Percentiles rank a stretch among this genome's conserved stretches.
phyloP scores from a whole-genome alignment of 2,113 vertebrate genomes.

The Toxostoma redivivum region DNA sequence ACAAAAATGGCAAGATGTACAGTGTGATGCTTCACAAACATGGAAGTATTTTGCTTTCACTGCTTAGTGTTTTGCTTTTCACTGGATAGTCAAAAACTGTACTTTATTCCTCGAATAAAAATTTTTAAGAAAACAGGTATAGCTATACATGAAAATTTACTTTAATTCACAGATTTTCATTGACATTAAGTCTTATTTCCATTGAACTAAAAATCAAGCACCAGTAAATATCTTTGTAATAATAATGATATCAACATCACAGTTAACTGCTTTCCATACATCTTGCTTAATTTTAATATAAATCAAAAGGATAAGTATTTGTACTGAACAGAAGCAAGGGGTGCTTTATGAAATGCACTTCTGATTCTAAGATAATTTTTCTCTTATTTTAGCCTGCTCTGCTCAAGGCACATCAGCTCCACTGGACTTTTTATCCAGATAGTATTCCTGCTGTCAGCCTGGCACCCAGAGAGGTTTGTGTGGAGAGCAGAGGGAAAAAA shows the following conservation, averaged over 20 bases:
- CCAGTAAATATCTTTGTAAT: background rate
- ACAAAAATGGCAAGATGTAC: background rate
- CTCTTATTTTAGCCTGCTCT: background rate
- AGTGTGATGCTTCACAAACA: background rate
- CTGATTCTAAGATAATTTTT: background rate
- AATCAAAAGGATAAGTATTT: background rate
- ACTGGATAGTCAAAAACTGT: background rate
- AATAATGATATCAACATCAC: fast-evolving
- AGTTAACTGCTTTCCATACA: background rate
- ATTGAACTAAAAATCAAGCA: background rate
- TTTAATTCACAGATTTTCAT: background rate
- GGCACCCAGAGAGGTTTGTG: background rate
- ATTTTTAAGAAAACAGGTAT: background rate
- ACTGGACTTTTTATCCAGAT: background rate
- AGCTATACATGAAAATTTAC: background rate
- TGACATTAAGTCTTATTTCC: background rate
- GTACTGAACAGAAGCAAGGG: background rate
- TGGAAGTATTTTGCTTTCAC: background rate
- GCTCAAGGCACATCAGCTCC: background rate
- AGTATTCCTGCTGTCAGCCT: background rate
- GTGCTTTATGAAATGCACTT: background rate
- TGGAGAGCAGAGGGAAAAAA: background rate
- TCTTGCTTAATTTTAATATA: background rate
- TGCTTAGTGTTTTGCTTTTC: background rate
- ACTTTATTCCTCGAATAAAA: background rate